Conservation (phyloP, 2,113 vertebrate species). For the Trachemys scripta region DNA sequence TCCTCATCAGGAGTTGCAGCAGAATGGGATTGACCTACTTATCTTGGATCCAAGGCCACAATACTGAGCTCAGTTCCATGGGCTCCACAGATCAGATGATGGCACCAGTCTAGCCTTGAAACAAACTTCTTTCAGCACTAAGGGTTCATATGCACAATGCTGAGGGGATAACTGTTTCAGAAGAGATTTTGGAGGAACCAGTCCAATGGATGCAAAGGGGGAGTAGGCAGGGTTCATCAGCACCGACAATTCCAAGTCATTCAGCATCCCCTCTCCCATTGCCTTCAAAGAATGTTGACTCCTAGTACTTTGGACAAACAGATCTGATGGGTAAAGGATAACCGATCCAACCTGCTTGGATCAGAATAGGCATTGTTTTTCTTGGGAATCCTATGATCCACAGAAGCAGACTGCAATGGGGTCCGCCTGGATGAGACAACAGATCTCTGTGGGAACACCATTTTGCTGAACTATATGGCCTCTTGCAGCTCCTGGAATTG, state of each 20-base stretch:
- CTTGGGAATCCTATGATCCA: no score
- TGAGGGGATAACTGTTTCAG: neutral
- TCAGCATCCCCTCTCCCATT: neutral
- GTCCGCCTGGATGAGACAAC: no score
- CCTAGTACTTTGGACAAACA: neutral
- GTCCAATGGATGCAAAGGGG: neutral
- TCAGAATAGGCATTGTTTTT: no score
- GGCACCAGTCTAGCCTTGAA: neutral
- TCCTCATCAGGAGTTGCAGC: neutral
- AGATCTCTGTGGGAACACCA: no score
- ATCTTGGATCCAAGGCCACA: neutral
- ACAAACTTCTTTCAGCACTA: neutral
- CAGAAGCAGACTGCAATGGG: no score
- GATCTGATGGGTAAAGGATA: no score
- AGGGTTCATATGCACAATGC: neutral
- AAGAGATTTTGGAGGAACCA: neutral
- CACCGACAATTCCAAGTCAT: no score
- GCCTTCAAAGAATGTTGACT: neutral
- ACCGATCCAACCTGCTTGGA: no score
- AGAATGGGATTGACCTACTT: neutral
- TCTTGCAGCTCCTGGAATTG: no score
- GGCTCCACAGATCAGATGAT: neutral
- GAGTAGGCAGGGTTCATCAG: neutral
- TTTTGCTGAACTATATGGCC: no score
- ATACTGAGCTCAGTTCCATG: neutral